Conservation (phyloP, 2,797 vertebrate genomes). For the Crypturellus tataupa region DNA sequence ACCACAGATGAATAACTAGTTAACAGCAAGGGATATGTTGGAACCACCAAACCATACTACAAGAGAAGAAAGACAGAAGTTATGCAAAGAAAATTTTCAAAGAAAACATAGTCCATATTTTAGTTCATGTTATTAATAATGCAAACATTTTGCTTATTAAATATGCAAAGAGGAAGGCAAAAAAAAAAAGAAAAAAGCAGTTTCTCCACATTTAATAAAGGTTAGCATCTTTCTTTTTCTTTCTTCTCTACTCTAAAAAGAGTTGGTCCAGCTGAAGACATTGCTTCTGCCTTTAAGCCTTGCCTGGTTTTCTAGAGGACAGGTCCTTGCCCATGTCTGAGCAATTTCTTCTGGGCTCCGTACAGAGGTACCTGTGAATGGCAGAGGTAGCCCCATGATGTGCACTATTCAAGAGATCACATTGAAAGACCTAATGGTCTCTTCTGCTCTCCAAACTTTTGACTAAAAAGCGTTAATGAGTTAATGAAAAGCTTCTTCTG, state of each 20-base stretch:
- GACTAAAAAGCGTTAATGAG: background rate
- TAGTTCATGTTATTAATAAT: background rate
- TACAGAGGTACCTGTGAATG: background rate
- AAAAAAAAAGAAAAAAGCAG: background rate
- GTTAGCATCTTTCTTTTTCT: background rate
- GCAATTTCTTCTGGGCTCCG: background rate
- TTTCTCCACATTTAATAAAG: background rate
- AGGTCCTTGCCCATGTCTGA: fast-evolving
- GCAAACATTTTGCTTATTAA: background rate
- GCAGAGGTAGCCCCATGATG: background rate
- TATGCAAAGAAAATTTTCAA: background rate
- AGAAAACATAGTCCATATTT: background rate
- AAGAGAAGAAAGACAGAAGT: background rate
- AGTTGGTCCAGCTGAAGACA: background rate
- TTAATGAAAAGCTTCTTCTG: background rate
- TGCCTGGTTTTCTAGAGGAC: background rate
- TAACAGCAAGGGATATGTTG: background rate
- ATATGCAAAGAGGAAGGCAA: background rate
- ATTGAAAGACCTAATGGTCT: background rate
- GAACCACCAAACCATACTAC: background rate
- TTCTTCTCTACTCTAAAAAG: background rate
- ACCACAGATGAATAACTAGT: background rate
- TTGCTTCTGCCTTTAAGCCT: background rate
- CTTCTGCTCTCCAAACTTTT: background rate
- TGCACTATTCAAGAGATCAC: background rate